Conservation (phyloP, 2,113 vertebrate genomes). For the Boulengeromyrus knoepffleri region DNA sequence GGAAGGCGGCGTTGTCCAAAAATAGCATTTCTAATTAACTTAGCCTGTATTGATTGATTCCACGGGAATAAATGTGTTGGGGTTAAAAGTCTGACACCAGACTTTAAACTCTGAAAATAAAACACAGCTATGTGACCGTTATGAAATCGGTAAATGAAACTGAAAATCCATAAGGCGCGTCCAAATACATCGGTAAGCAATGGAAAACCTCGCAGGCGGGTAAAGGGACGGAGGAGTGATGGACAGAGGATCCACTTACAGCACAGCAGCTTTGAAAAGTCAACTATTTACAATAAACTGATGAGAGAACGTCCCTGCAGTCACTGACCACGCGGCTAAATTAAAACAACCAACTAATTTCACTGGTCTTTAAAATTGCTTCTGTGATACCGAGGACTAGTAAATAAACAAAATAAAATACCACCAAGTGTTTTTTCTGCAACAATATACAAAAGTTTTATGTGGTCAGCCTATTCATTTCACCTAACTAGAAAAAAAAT, state of each 20-base stretch:
- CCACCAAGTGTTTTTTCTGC: neutral
- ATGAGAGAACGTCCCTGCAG: neutral
- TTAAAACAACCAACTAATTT: neutral
- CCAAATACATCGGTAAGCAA: neutral
- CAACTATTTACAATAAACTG: neutral
- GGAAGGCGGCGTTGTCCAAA: neutral
- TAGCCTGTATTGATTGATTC: neutral
- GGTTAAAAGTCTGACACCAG: neutral
- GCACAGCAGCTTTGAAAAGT: neutral
- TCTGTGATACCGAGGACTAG: neutral
- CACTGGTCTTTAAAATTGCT: neutral
- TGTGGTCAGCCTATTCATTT: neutral
- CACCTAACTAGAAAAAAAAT: neutral
- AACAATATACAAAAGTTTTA: neutral
- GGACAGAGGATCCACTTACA: neutral
- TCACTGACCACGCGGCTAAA: neutral
- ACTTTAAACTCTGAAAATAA: neutral
- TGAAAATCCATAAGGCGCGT: neutral
- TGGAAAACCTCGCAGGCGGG: neutral
- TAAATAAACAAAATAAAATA: neutral
- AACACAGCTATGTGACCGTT: neutral
- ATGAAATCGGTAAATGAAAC: neutral
- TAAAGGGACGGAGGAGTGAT: neutral
- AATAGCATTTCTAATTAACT: neutral
- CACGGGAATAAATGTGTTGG: neutral